These are phyloP conservation scores for Acrobasis suavella DNA, from an alignment of 2,888 invertebrate species.

Conservation along the genomic window DNA sequence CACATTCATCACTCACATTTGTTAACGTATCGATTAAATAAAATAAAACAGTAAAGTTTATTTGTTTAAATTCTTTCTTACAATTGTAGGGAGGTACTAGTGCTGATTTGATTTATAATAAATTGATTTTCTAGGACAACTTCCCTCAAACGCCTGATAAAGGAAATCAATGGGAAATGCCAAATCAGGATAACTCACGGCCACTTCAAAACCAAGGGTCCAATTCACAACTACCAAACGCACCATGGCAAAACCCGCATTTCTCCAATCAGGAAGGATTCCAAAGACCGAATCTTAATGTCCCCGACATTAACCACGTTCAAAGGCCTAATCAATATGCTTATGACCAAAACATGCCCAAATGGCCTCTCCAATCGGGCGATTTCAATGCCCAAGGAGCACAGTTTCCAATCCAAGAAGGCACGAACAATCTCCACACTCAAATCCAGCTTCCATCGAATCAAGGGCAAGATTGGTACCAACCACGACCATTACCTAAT, in stretches of 20 bases:
- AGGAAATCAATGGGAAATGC: constrained; percentile 26
- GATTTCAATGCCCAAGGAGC: constrained; percentile 15
- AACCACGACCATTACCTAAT: constrained; percentile 9
- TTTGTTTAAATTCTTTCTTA: too few species aligned
- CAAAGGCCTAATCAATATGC: constrained; percentile 25
- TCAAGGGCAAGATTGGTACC: constrained; percentile 9
- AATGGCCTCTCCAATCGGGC: constrained; percentile 10
- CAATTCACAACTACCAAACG: constrained; percentile 27
- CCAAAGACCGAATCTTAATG: constrained; percentile 10
- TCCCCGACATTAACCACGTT: constrained; percentile 24
- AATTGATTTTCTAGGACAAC: constrained; percentile 19
- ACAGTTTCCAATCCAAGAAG: constrained; percentile 18
- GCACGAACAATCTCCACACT: constrained; percentile 11
- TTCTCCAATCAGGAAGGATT: constrained; percentile 32
- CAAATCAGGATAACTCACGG: constrained; percentile 30
- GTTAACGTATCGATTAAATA: too few species aligned
- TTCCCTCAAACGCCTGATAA: constrained; percentile 7
- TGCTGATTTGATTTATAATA: too few species aligned
- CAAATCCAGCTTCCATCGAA: constrained; percentile 16
- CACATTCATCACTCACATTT: too few species aligned
- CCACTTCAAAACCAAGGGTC: constrained; percentile 24
- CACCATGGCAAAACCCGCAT: constrained; percentile 23
- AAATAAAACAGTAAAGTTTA: too few species aligned
- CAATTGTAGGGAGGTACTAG: too few species aligned
- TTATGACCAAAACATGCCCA: constrained; percentile 14